Evolutionary conservation across 2,113 vertebrate genomes (phyloP).

Genomic region (Fukomys damarensis): DNA sequence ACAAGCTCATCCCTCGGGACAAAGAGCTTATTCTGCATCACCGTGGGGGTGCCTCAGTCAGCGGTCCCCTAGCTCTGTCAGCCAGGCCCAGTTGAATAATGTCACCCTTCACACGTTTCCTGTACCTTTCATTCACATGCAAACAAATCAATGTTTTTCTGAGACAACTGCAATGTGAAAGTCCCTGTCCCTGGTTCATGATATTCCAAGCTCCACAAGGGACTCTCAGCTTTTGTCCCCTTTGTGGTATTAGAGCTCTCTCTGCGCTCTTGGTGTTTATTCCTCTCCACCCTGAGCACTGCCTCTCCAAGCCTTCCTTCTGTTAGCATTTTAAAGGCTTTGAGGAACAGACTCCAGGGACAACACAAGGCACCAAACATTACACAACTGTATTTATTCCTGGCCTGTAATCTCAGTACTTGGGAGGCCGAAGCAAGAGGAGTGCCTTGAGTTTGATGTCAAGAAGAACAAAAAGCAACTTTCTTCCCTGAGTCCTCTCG

Average conservation of each 20-base stretch:
- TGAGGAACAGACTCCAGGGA: not conserved
- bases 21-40: not conserved
- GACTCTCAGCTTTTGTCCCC: not conserved
- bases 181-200: not conserved
- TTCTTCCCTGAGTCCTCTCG: not conserved
- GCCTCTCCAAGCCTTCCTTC: not conserved
- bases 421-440: not conserved
- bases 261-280: not conserved
- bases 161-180: not conserved
- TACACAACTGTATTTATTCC: not conserved
- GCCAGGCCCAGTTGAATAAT: not conserved
- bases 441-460: not conserved
- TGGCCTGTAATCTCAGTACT: not conserved
- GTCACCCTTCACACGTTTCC: not conserved
- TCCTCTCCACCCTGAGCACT: not conserved
- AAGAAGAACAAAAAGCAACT: not conserved
- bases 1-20: constrained; percentile 22
- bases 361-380: not conserved
- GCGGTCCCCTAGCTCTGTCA: not conserved
- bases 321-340: not conserved
- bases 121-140: not conserved
- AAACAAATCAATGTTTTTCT: not conserved
- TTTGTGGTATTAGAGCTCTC: not conserved
- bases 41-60: not conserved
- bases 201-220: not conserved